Percentiles rank a stretch among this genome's conserved stretches.
phyloP scores from a whole-genome alignment of 1,140 invertebrate species.

The Acromyrmex heyeri region DNA sequence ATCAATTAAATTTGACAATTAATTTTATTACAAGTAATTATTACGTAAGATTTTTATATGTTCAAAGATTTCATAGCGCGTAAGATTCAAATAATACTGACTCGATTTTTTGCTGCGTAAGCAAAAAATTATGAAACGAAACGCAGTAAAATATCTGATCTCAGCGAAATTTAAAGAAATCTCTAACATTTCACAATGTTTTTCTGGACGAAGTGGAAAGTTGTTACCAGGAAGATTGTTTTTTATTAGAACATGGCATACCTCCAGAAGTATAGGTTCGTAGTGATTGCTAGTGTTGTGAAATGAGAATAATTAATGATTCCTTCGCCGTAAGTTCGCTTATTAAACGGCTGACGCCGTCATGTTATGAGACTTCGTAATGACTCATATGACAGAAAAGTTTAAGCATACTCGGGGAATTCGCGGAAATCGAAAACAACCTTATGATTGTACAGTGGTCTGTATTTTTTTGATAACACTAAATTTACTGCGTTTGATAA shows the following conservation, averaged over 20 bases:
- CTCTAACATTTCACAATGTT: slow-evolving; percentile 9
- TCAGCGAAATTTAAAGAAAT: background rate
- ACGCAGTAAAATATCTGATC: slow-evolving; percentile 23
- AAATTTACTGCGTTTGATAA: slow-evolving; percentile 36
- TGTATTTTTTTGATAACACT: slow-evolving; percentile 7
- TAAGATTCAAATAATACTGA: background rate
- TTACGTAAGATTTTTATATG: background rate
- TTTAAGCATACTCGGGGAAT: slow-evolving; percentile 8
- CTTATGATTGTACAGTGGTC: background rate
- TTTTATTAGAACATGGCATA: background rate
- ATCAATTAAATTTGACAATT: background rate
- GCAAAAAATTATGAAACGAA: background rate
- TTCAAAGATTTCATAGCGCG: background rate
- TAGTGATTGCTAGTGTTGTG: slow-evolving; percentile 7
- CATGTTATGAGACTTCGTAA: slow-evolving; percentile 3
- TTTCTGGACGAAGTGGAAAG: background rate
- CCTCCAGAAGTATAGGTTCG: background rate
- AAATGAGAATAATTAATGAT: slow-evolving; percentile 39
- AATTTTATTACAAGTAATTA: background rate
- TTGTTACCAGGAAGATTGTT: background rate
- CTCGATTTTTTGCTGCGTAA: background rate
- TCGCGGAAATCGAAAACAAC: background rate
- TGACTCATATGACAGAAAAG: slow-evolving; percentile 2
- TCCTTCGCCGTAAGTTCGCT: slow-evolving; percentile 4
- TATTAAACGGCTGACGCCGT: background rate